Base-by-base conservation (phyloP, 2,797 vertebrate species). In the Sparus aurata region DNA sequence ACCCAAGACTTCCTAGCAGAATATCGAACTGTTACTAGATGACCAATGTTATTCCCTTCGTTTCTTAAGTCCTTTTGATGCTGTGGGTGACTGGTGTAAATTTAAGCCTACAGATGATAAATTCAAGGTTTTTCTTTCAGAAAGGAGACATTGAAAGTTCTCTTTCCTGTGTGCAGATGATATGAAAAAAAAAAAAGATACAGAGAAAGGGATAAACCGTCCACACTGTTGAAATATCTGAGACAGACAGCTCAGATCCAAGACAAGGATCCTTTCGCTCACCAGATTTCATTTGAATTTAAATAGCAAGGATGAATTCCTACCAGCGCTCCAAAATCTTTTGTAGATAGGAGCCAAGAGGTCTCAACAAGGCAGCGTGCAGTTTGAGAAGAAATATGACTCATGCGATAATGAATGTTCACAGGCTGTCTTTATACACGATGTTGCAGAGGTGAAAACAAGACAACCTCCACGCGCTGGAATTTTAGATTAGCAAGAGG, bases 201-300 rank as follows among this genome's bases (percentile, higher is more conserved):
- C 50, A 16, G 13, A 58, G 34, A 45, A 16, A 47, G 50, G 20
- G 11, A 58, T 38, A 67, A 60, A 54, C 6, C 34, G 34, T 52
- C 58, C 27, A 58, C n/a, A 41, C 7, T 34, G 41, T 46, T 23
- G n/a, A 64, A 49, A 66, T 25, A 17, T 55, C 27, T 66, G 13
- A 64, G 34, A 65, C 3, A 46, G 47, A 55, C 41, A 2, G 22
- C 23, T 77, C 43, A 58, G 47, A 50, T 75, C 10, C 8, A 10
- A 20, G 22, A 58, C 69, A 47, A 53, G 17, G 47, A 54, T 64
- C 25, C 4, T 50, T 80, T 62, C 11, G 61, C 58, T 69, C 23
- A 73, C 49, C 30, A 63, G 13, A n/a, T 46, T 71, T 73, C 16
- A 69, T 57, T 63, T 75, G 43, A 58, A 77, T 71, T 68, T 61